These are phyloP conservation scores for Clarias magur DNA, from an alignment of 2,113 vertebrate species.

Conservation along the genomic window DNA sequence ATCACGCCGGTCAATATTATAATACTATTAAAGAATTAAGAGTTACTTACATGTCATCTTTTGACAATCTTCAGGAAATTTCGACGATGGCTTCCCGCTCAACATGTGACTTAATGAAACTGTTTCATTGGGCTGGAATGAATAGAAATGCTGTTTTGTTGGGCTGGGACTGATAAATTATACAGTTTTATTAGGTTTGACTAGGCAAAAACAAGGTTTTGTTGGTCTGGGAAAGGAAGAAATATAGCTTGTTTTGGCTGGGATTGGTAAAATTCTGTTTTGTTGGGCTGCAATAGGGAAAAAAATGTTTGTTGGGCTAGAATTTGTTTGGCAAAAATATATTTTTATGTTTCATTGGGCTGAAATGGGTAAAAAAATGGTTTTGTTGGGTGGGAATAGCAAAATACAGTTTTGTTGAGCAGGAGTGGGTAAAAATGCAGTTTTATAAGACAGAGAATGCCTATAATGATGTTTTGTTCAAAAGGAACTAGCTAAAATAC, in stretches of 20 bases:
- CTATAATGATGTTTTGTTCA: not conserved
- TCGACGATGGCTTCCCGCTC: not conserved
- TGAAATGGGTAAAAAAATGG: fast-evolving
- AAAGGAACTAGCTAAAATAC: not conserved
- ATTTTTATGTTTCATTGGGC: not conserved
- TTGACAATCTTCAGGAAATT: not conserved
- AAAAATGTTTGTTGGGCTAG: not conserved
- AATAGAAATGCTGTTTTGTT: not conserved
- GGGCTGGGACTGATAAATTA: not conserved
- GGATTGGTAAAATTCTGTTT: not conserved
- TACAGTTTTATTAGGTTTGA: not conserved
- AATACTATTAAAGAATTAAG: not conserved
- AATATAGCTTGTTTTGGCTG: not conserved
- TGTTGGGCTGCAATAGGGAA: not conserved
- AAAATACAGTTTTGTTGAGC: not conserved
- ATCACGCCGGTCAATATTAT: not conserved
- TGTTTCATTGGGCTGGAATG: not conserved
- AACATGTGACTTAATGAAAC: not conserved
- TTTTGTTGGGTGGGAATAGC: not conserved
- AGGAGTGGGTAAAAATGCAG: not conserved
- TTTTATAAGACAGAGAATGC: not conserved
- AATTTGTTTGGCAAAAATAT: too few species aligned
- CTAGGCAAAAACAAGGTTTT: not conserved
- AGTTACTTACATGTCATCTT: not conserved
- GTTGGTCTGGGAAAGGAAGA: not conserved